Conservation (phyloP, 1,140 invertebrate genomes). For the Chironomus striatipennis region DNA sequence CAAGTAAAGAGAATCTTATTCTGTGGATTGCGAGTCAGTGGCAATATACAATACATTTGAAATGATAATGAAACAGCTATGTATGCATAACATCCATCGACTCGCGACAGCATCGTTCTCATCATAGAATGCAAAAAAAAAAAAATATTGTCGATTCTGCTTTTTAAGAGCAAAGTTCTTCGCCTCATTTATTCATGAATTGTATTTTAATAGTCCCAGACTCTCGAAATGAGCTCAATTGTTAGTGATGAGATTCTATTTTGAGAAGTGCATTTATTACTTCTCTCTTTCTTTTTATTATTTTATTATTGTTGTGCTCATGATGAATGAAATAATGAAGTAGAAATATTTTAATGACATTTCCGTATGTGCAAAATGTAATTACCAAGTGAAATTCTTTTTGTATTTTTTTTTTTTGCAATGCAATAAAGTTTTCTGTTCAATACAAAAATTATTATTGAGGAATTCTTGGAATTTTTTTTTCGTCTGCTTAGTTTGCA, state of each 20-base stretch:
- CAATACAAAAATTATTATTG: too few relatives aligned
- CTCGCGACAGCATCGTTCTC: neutral
- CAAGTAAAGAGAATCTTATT: too few relatives aligned
- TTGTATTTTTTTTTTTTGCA: too few relatives aligned
- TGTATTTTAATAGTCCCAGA: conserved; percentile 13
- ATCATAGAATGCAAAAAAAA: neutral
- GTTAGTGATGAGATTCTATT: neutral
- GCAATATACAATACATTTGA: too few relatives aligned
- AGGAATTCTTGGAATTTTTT: too few relatives aligned
- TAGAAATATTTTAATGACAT: neutral
- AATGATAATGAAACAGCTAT: neutral
- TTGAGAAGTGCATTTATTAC: neutral
- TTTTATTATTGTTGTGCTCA: neutral
- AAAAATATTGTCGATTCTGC: neutral
- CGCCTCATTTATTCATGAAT: neutral
- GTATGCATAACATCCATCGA: neutral
- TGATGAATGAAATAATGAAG: neutral
- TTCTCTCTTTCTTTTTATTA: too few relatives aligned
- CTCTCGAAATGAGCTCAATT: neutral
- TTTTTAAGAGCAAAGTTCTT: conserved; percentile 13
- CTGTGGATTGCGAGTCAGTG: neutral
- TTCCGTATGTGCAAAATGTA: neutral
- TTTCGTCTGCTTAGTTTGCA: too few relatives aligned
- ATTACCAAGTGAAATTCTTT: neutral
- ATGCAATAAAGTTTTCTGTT: too few relatives aligned